Conservation (phyloP, 1,140 invertebrate species). For the Neodiprion lecontei region DNA sequence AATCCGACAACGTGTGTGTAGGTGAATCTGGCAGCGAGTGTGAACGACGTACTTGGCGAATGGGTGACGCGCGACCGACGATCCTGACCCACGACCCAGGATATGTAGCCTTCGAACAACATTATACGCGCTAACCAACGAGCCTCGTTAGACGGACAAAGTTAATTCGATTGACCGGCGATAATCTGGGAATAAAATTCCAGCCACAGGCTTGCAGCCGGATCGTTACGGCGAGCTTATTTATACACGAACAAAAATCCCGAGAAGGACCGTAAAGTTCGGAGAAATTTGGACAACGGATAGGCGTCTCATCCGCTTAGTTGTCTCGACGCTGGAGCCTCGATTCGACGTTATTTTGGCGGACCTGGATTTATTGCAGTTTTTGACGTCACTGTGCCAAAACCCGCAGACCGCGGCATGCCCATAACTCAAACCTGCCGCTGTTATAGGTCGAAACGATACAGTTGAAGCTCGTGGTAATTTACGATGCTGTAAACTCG, state of each 20-base stretch:
- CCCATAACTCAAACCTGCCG: too few relatives aligned
- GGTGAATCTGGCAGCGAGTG: neutral
- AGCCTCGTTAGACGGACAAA: too few relatives aligned
- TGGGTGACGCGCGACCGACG: slow-evolving; percentile 11
- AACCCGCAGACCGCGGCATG: too few relatives aligned
- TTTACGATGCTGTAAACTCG: neutral
- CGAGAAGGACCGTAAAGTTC: neutral
- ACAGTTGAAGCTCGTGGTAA: neutral
- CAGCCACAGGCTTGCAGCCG: neutral
- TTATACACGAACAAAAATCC: too few relatives aligned
- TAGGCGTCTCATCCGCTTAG: neutral
- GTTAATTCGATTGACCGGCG: too few relatives aligned
- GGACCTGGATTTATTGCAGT: too few relatives aligned
- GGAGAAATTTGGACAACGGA: neutral
- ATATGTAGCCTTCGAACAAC: slow-evolving; percentile 19
- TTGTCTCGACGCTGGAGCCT: neutral
- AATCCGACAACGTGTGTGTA: neutral
- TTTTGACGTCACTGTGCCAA: too few relatives aligned
- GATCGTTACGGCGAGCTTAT: too few relatives aligned
- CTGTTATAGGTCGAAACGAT: too few relatives aligned
- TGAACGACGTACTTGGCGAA: neutral
- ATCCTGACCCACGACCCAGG: slow-evolving; percentile 39
- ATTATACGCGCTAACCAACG: neutral
- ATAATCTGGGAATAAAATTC: neutral
- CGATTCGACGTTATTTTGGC: too few relatives aligned